These are phyloP conservation scores for Drosophila lacertosa DNA, from an alignment of 1,140 invertebrate species.

Conservation along the genomic window DNA sequence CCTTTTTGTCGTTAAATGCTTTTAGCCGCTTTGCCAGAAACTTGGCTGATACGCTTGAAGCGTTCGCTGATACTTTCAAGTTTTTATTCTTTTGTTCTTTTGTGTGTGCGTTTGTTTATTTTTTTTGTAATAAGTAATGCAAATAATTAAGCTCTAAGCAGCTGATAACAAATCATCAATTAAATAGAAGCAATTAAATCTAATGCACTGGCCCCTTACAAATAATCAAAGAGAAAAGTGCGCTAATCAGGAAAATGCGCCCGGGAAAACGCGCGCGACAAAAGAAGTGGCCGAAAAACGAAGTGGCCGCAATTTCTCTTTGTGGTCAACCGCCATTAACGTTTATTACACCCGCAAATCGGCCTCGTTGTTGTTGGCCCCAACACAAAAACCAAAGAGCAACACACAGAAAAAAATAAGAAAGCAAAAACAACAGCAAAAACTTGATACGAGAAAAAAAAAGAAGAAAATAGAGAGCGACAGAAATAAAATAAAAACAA, in stretches of 20 bases:
- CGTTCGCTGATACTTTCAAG: constrained; percentile 13
- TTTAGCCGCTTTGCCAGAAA: constrained; percentile 67
- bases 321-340: constrained; percentile 81
- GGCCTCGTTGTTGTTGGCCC: constrained; percentile 40
- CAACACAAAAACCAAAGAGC: constrained; percentile 74
- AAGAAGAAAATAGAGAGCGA: too few relatives aligned
- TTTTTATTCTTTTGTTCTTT: constrained; percentile 20
- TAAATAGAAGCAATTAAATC: constrained; percentile 69
- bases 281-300: constrained; percentile 46
- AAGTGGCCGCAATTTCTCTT: constrained; percentile 77
- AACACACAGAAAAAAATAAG: constrained; percentile 40
- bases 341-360: constrained; percentile 77
- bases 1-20: constrained; percentile 61
- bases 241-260: constrained; percentile 49
- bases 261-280: constrained; percentile 33
- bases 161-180: constrained; percentile 79
- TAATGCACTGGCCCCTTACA: constrained; percentile 40
- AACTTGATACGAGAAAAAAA: not conserved
- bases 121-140: constrained; percentile 39
- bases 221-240: constrained; percentile 38
- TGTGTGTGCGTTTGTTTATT: too few relatives aligned
- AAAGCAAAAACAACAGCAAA: not conserved
- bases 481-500: constrained; percentile 49
- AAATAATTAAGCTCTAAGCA: constrained; percentile 76
- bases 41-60: constrained; percentile 49